phyloP scores from a whole-genome alignment of 2,888 invertebrate species.

The Platycheirus albimanus region DNA sequence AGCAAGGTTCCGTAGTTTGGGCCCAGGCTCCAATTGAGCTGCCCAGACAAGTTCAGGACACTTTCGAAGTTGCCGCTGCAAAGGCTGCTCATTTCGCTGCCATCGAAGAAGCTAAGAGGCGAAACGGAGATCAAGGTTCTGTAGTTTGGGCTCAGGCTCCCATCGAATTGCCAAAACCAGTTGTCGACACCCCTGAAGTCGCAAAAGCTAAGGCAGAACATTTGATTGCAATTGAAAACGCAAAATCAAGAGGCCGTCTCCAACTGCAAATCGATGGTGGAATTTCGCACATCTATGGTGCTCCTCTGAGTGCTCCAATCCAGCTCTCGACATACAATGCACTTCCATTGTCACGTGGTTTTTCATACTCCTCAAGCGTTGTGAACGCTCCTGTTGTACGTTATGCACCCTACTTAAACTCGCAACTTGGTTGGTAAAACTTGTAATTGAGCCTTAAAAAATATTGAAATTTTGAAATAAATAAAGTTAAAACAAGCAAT shows the following conservation, averaged over 20 bases:
- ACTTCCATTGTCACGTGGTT: neutral
- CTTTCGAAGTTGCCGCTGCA: neutral
- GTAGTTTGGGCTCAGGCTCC: neutral
- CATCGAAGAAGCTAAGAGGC: neutral
- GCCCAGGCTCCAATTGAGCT: neutral
- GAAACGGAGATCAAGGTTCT: neutral
- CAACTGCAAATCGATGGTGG: conserved; percentile 49
- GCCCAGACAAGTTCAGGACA: neutral
- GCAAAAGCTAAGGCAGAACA: conserved; percentile 80
- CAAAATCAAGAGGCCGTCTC: conserved; percentile 73
- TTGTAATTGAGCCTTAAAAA: conserved; percentile 1
- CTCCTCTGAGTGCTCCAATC: conserved; percentile 16
- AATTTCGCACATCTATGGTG: conserved; percentile 11
- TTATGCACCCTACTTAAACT: too few species aligned
- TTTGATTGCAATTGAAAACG: conserved; percentile 79
- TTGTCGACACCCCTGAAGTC: conserved; percentile 83
- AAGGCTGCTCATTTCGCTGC: neutral
- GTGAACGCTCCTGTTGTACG: neutral
- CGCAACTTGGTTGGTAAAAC: too few species aligned
- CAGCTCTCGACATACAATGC: neutral
- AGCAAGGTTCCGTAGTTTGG: neutral
- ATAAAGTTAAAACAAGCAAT: too few species aligned
- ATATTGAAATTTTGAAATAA: too few species aligned
- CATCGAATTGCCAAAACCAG: conserved; percentile 60
- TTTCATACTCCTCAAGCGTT: conserved; percentile 4